These are phyloP conservation scores for Typhlichthys eigenmanni DNA, from an alignment of 2,797 vertebrate genomes.

Conservation along the genomic window DNA sequence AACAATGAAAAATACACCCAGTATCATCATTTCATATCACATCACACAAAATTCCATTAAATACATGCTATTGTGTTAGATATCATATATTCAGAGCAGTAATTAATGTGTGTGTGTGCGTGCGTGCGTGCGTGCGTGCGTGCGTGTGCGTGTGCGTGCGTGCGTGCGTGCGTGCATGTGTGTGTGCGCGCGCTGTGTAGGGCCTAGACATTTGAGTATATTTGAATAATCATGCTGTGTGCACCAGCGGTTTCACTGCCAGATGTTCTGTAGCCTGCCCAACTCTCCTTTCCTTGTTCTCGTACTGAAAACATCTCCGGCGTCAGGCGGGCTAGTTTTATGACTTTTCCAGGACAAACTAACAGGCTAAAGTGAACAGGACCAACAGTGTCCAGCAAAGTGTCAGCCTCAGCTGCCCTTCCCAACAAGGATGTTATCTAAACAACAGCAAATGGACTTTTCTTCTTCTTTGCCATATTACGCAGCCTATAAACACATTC, in stretches of 20 bases:
- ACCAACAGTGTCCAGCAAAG: conserved; percentile 31
- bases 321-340: conserved; percentile 35
- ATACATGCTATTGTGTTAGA: background rate
- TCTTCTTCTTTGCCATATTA: conserved; percentile 26
- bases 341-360: conserved; percentile 43
- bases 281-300: background rate
- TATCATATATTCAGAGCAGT: background rate
- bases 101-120: background rate
- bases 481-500: conserved; percentile 28
- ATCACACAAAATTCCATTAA: background rate
- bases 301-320: conserved; percentile 12
- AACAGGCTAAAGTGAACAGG: conserved; percentile 49
- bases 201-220: background rate
- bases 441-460: conserved; percentile 39
- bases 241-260: background rate
- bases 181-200: conserved; percentile 1
- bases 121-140: conserved; percentile 5
- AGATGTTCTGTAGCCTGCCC: conserved; percentile 1
- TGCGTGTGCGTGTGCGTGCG: conserved; percentile 8
- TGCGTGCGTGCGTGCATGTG: conserved; percentile 4
- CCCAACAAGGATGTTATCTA: conserved; percentile 18
- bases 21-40: conserved; percentile 27
- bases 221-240: background rate
- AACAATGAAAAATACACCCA: conserved; percentile 37
- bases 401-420: conserved; percentile 17